A percentile compares a stretch with the other conserved stretches of the same genome.
Conservation (phyloP, 2,113 vertebrate species). For the Uria lomvia region DNA sequence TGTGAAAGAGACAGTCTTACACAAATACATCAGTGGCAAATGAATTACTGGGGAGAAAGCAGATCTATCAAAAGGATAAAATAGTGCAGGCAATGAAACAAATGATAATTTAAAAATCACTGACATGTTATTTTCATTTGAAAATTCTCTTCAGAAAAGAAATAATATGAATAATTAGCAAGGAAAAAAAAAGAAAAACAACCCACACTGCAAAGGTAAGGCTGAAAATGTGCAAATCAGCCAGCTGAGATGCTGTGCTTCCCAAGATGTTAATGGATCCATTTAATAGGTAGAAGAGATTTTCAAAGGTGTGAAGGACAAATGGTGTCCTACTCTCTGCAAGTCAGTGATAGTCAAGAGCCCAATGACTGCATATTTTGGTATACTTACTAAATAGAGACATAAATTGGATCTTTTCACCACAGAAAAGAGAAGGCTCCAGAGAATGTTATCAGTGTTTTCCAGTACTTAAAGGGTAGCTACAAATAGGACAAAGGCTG, state of each 20-base stretch:
- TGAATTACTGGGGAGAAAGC: neutral
- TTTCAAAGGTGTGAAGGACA: neutral
- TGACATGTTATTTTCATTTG: neutral
- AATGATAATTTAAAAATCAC: neutral
- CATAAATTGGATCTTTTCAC: neutral
- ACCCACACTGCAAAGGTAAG: neutral
- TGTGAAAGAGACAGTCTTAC: neutral
- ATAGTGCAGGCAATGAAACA: neutral
- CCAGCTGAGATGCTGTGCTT: neutral
- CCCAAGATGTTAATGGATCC: neutral
- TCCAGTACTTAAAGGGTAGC: neutral
- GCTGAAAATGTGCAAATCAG: neutral
- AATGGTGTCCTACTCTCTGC: neutral
- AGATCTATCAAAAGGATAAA: neutral
- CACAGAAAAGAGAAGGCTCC: neutral
- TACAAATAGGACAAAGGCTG: neutral
- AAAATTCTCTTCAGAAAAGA: neutral
- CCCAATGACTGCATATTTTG: neutral
- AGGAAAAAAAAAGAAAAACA: neutral
- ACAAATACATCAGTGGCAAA: neutral
- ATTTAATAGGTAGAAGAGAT: neutral
- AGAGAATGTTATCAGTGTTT: neutral
- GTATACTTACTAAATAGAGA: neutral
- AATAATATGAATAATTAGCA: neutral
- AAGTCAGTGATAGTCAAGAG: neutral